Evolutionary conservation across 2,797 vertebrate species (phyloP).

Genomic region (Takifugu rubripes): DNA sequence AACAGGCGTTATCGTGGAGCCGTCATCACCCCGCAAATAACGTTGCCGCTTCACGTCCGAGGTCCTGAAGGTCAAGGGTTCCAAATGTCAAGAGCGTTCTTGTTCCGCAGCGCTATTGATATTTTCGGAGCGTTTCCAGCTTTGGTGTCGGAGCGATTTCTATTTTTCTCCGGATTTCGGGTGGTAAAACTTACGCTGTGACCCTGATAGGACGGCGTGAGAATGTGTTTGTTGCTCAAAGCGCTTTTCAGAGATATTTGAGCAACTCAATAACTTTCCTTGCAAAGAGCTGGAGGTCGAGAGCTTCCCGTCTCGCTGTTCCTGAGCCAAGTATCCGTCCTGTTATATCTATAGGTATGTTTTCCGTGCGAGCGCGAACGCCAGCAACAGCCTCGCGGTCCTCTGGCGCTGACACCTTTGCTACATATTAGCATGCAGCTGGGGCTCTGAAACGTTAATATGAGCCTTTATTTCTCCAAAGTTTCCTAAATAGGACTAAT

Average conservation of each 20-base stretch:
- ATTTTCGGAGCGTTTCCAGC: too few relatives aligned
- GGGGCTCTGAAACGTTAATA: conserved; percentile 34
- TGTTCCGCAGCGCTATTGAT: too few relatives aligned
- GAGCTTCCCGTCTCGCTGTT: not conserved
- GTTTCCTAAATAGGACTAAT: conserved; percentile 57
- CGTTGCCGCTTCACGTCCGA: too few relatives aligned
- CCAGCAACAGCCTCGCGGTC: conserved; percentile 5
- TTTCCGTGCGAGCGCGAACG: not conserved
- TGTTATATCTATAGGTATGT: not conserved
- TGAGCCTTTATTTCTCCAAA: conserved; percentile 42
- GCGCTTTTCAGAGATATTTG: conserved; percentile 1
- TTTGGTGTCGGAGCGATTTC: too few relatives aligned
- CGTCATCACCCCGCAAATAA: too few relatives aligned
- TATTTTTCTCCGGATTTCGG: not conserved
- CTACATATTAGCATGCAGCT: conserved; percentile 22
- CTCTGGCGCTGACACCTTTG: conserved; percentile 1
- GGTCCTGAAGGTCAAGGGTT: too few relatives aligned
- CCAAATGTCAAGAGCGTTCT: too few relatives aligned
- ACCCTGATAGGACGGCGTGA: conserved; percentile 29
- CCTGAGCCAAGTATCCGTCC: not conserved
- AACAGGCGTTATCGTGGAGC: too few relatives aligned
- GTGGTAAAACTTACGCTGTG: conserved; percentile 23
- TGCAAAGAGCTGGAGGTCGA: not conserved
- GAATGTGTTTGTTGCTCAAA: conserved; percentile 12
- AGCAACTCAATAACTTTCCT: conserved; percentile 6